Evolutionary conservation across 1,140 invertebrate species (phyloP).

Genomic region (Carposina sasakii): DNA sequence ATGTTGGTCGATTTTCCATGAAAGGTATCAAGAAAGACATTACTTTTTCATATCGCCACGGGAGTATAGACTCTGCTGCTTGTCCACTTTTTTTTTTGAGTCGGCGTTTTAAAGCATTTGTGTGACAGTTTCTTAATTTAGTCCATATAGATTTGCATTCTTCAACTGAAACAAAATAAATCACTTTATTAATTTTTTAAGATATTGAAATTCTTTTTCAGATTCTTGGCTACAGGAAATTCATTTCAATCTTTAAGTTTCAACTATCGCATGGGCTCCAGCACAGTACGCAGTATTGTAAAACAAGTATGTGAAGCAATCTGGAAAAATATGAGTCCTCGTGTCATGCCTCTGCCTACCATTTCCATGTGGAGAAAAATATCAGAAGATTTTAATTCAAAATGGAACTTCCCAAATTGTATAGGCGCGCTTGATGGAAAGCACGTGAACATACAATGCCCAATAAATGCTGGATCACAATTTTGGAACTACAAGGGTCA

Average conservation of each 20-base stretch:
- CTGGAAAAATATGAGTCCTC: background rate
- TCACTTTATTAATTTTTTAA: no score
- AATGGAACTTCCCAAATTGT: conserved; percentile 29
- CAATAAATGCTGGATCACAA: conserved; percentile 29
- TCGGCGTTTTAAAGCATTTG: no score
- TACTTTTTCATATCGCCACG: no score
- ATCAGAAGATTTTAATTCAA: background rate
- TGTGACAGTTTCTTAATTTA: no score
- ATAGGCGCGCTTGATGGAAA: conserved; percentile 58
- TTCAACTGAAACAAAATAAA: no score
- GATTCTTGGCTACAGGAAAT: background rate
- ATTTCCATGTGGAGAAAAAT: background rate
- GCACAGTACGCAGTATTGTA: background rate
- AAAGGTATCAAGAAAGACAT: no score
- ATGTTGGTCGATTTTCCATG: no score
- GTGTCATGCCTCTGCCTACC: background rate
- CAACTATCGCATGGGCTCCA: background rate
- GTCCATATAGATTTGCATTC: no score
- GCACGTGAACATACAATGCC: conserved; percentile 36
- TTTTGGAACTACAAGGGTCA: conserved; percentile 61
- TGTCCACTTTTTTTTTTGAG: no score
- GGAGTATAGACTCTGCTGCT: no score
- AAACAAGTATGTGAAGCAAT: background rate
- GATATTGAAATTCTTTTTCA: background rate
- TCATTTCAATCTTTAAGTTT: background rate